Evolutionary conservation across 1,140 invertebrate genomes (phyloP).

Genomic region (Homarus americanus): DNA sequence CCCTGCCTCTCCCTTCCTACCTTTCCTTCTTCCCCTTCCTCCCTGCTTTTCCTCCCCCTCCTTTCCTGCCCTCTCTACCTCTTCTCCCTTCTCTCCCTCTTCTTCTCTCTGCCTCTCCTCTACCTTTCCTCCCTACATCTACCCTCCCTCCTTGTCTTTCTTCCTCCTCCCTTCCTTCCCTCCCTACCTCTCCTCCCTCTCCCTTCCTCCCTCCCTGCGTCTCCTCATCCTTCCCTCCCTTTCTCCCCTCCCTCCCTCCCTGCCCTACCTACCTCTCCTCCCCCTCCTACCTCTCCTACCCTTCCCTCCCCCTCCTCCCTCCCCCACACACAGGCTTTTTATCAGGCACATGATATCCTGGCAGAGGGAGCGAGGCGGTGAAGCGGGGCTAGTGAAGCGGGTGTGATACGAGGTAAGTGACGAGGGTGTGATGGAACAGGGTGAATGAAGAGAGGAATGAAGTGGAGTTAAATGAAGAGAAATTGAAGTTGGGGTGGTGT

Average conservation of each 20-base stretch:
- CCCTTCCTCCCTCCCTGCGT: background rate
- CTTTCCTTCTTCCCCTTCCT: background rate
- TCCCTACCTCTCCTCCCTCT: background rate
- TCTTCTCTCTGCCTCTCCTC: background rate
- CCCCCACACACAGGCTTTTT: background rate
- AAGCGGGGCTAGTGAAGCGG: too few relatives aligned
- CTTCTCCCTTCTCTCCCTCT: background rate
- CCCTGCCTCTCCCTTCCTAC: background rate
- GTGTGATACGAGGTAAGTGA: too few relatives aligned
- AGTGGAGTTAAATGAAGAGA: too few relatives aligned
- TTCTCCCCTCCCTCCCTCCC: background rate
- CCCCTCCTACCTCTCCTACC: too few relatives aligned
- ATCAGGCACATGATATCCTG: too few relatives aligned
- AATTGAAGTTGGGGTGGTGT: too few relatives aligned
- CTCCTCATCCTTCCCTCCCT: background rate
- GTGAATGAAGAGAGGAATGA: too few relatives aligned
- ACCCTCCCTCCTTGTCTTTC: background rate
- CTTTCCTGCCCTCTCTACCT: background rate
- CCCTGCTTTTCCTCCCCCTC: background rate
- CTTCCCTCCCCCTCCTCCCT: background rate
- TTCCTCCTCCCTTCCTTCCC: background rate
- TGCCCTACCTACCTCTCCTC: background rate
- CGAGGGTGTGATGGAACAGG: too few relatives aligned
- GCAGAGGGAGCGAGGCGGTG: too few relatives aligned
- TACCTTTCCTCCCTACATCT: background rate